Evolutionary conservation across 2,113 vertebrate genomes (phyloP).

Genomic region (Calyptomena viridis): DNA sequence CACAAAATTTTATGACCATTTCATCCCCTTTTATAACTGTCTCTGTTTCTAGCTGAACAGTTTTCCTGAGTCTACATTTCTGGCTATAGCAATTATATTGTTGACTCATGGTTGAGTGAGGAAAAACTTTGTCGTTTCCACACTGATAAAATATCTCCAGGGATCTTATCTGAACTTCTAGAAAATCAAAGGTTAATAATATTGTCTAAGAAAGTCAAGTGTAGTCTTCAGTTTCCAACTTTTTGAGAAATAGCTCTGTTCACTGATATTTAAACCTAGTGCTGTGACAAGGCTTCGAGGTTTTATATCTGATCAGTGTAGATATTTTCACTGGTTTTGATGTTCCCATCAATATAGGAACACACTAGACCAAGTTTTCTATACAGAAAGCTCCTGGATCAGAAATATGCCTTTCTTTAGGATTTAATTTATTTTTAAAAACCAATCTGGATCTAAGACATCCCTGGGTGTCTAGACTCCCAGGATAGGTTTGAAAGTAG

Average conservation of each 20-base stretch:
- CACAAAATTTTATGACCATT: not conserved
- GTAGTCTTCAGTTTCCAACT: not conserved
- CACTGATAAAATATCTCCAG: not conserved
- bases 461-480: not conserved
- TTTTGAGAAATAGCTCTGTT: not conserved
- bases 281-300: not conserved
- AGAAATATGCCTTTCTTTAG: not conserved
- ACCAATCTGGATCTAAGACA: not conserved
- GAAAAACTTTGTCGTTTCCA: not conserved
- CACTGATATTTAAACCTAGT: not conserved
- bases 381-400: not conserved
- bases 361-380: not conserved
- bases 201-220: not conserved
- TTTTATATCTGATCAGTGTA: not conserved
- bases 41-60: not conserved
- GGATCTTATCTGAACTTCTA: not conserved
- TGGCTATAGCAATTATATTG: not conserved
- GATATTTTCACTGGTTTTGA: not conserved
- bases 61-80: not conserved
- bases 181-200: conserved; percentile 10
- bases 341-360: not conserved
- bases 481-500: not conserved
- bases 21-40: not conserved
- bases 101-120: not conserved
- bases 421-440: not conserved